Evolutionary conservation across 2,797 vertebrate species (phyloP).

Genomic region (Acanthurus tractus): DNA sequence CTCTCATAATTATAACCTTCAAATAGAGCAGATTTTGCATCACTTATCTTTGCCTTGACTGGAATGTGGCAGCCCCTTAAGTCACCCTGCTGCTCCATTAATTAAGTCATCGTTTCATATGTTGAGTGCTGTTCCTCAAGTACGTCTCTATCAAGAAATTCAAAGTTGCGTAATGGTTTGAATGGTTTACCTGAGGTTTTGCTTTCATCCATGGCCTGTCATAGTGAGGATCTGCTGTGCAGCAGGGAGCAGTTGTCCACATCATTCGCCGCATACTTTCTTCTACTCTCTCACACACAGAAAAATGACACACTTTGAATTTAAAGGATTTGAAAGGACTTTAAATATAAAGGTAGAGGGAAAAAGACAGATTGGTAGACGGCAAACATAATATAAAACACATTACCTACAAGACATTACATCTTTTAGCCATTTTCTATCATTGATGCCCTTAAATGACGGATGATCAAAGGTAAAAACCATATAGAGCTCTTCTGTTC

Average conservation of each 20-base stretch:
- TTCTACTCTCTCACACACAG: background rate
- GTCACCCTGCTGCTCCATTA: slow-evolving; percentile 46
- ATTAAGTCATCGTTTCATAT: slow-evolving; percentile 41
- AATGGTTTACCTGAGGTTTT: background rate
- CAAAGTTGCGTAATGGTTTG: slow-evolving; percentile 27
- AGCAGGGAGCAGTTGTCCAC: slow-evolving; percentile 2
- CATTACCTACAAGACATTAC: background rate
- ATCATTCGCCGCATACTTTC: background rate
- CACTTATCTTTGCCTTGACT: slow-evolving; percentile 24
- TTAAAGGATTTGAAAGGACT: background rate
- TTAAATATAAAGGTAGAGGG: background rate
- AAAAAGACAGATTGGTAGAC: background rate
- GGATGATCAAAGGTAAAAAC: too few relatives aligned
- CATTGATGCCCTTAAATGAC: background rate
- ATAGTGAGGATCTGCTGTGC: slow-evolving; percentile 6
- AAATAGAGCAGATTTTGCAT: background rate
- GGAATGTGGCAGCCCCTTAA: slow-evolving; percentile 15
- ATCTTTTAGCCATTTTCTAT: background rate
- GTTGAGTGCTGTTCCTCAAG: slow-evolving; percentile 24
- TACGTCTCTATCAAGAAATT: slow-evolving; percentile 44
- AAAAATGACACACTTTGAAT: background rate
- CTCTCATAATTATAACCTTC: background rate
- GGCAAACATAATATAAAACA: background rate
- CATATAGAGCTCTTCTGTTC: too few relatives aligned
- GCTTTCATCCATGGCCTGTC: background rate